Evolutionary conservation across 2,888 invertebrate species (phyloP).

Genomic region (Drosophila cognata): DNA sequence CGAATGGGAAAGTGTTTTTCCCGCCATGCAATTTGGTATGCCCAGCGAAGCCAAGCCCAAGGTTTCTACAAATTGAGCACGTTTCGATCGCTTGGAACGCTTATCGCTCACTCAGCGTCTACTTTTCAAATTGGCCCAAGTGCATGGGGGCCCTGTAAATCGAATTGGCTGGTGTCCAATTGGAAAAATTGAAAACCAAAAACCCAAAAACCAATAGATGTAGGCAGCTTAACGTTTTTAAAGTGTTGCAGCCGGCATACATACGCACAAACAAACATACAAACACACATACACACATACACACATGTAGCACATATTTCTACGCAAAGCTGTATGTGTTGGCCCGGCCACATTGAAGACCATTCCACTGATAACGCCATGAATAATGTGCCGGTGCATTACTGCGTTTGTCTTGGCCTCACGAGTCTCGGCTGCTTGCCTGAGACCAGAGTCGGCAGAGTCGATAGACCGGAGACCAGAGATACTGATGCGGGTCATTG

Average conservation of each 20-base stretch:
- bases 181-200: slow-evolving; percentile 35
- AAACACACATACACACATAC: neutral
- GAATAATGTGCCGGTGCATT: slow-evolving; percentile 81
- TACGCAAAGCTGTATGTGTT: slow-evolving; percentile 38
- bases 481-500: slow-evolving; percentile 76
- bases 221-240: slow-evolving; percentile 41
- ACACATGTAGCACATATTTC: slow-evolving; percentile 58
- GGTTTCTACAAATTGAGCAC: slow-evolving; percentile 50
- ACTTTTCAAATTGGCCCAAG: slow-evolving; percentile 52
- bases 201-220: slow-evolving; percentile 15
- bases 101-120: slow-evolving; percentile 50
- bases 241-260: slow-evolving; percentile 19
- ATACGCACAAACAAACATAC: neutral
- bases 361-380: slow-evolving; percentile 75
- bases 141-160: slow-evolving; percentile 41
- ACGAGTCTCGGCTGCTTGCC: slow-evolving; percentile 35
- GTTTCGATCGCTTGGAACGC: slow-evolving; percentile 36
- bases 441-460: neutral
- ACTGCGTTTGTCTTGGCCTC: slow-evolving; percentile 73
- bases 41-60: slow-evolving; percentile 15
- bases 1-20: slow-evolving; percentile 72
- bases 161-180: slow-evolving; percentile 52
- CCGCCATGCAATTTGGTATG: slow-evolving; percentile 49
- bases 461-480: slow-evolving; percentile 8
- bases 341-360: slow-evolving; percentile 40